Conservation (phyloP, 2,888 invertebrate species). For the Gryllus longicercus region DNA sequence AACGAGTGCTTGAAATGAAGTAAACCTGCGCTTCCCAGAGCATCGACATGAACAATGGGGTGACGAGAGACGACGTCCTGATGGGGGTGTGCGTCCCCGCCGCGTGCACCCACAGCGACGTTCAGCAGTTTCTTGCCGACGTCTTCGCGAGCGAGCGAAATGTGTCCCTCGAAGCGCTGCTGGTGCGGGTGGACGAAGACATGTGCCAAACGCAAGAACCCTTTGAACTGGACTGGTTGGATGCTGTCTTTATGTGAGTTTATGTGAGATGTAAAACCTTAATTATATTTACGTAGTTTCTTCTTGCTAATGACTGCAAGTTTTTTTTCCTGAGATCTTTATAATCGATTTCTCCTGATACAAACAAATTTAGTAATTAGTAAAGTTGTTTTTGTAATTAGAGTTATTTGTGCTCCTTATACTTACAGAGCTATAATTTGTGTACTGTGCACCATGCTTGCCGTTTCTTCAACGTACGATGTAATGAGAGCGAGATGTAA, state of each 20-base stretch:
- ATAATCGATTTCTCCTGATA: no score
- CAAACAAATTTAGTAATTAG: no score
- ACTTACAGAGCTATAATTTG: not conserved
- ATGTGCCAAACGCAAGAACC: slow-evolving; percentile 18
- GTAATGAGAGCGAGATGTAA: not conserved
- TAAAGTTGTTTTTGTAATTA: no score
- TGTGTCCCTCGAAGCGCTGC: not conserved
- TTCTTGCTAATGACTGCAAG: no score
- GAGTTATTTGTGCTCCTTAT: no score
- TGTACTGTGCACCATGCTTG: not conserved
- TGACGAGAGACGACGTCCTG: not conserved
- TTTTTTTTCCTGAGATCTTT: no score
- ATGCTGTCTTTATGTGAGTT: slow-evolving; percentile 25
- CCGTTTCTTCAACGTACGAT: not conserved
- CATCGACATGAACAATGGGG: not conserved
- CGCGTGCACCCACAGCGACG: slow-evolving; percentile 53
- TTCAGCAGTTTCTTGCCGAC: slow-evolving; percentile 44
- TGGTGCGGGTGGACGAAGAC: not conserved
- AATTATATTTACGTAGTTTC: no score
- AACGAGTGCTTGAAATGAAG: no score
- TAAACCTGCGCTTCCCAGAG: not conserved
- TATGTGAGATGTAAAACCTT: no score
- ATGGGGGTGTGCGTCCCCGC: slow-evolving; percentile 59
- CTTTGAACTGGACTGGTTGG: not conserved
- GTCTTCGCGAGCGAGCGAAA: not conserved